These are phyloP conservation scores for Andrena bicolor DNA, from an alignment of 2,888 invertebrate genomes.

Conservation along the genomic window DNA sequence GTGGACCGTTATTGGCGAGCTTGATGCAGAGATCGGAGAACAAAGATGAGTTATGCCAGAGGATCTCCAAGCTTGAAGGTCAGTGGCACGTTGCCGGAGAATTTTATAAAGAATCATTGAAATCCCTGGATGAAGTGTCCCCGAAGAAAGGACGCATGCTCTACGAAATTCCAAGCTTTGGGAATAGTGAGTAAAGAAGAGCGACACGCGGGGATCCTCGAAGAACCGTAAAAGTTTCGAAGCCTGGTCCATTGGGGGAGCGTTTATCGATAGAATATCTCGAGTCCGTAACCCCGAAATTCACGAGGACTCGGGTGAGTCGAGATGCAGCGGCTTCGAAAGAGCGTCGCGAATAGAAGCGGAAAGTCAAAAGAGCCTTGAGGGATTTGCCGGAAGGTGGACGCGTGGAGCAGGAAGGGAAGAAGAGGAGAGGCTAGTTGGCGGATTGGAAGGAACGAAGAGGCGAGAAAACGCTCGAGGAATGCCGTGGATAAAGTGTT, in stretches of 20 bases:
- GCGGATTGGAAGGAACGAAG: constrained; percentile 61
- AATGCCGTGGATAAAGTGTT: constrained; percentile 85
- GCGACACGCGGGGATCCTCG: neutral
- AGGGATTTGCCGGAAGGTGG: constrained; percentile 45
- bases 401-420: constrained; percentile 31
- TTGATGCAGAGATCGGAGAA: too few species aligned
- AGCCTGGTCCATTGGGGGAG: neutral
- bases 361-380: constrained; percentile 60
- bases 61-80: neutral
- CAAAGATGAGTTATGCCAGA: too few species aligned
- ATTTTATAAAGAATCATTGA: neutral
- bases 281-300: neutral
- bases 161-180: too few species aligned
- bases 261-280: neutral
- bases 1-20: neutral
- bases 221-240: neutral
- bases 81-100: neutral
- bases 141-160: neutral
- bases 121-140: neutral
- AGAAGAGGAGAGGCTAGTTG: constrained; percentile 30
- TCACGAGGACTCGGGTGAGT: constrained; percentile 5
- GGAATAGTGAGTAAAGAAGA: neutral
- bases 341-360: constrained; percentile 46
- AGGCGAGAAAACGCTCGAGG: constrained; percentile 73
- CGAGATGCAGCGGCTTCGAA: constrained; percentile 53